Percentiles rank a stretch among this genome's conserved stretches.
phyloP scores from a whole-genome alignment of 2,113 vertebrate genomes.

The Boulengeromyrus knoepffleri region DNA sequence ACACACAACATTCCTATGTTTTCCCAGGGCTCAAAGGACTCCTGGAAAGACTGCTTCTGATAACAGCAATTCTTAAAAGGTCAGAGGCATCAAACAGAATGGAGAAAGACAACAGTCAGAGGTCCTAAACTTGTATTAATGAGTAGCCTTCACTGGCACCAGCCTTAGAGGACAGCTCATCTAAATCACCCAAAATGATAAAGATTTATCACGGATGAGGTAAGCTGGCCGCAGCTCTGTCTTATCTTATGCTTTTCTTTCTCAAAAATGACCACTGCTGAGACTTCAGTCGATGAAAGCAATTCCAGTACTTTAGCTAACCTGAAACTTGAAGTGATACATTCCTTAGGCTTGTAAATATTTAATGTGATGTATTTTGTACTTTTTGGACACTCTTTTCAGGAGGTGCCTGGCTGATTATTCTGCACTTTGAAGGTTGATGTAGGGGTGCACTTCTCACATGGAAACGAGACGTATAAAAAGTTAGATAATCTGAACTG shows the following conservation, averaged over 20 bases:
- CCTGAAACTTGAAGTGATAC: conserved; percentile 45
- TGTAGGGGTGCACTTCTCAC: conserved; percentile 32
- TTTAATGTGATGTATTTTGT: conserved; percentile 66
- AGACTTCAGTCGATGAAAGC: conserved; percentile 60
- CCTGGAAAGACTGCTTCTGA: conserved; percentile 48
- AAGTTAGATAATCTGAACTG: conserved; percentile 25
- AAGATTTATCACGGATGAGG: conserved; percentile 66
- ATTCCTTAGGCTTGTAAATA: conserved; percentile 58
- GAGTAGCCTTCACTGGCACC: conserved; percentile 54
- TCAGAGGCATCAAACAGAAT: conserved; percentile 64
- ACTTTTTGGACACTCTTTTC: conserved; percentile 57
- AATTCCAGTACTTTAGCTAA: conserved; percentile 51
- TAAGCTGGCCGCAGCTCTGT: conserved; percentile 58
- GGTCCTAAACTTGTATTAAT: conserved; percentile 72
- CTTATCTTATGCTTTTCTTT: conserved; percentile 60
- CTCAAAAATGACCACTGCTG: conserved; percentile 55
- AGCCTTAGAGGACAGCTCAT: conserved; percentile 66
- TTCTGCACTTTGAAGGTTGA: conserved; percentile 36
- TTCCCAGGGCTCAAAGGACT: conserved; percentile 47
- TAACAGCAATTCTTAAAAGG: conserved; percentile 61
- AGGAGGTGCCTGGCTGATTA: conserved; percentile 45
- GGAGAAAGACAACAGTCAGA: conserved; percentile 52
- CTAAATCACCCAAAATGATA: conserved; percentile 63
- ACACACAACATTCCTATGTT: conserved; percentile 41
- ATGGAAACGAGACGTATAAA: conserved; percentile 29